Base-by-base conservation (phyloP, 1,140 invertebrate genomes). In the Cydia fagiglandana region DNA sequence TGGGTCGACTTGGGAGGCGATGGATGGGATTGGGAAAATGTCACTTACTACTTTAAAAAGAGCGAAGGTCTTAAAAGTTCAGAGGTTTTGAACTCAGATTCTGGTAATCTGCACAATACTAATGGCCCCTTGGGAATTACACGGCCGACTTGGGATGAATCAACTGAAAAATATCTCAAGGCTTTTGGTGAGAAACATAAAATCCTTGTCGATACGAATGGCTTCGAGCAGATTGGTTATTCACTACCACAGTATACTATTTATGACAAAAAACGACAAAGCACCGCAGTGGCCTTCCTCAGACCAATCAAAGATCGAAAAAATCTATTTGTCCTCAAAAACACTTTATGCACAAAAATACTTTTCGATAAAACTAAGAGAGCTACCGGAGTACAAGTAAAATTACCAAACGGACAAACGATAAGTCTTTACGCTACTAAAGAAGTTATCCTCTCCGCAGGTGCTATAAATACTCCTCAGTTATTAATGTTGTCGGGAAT, bases 201-300 rank as follows among this genome's bases (percentile, higher is more conserved):
- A 76, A 96, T 95, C 81, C 93, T 96, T 45, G 96, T 80, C 13
- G 88, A 98, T 83, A 96, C 97, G 6, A 98, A 97, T 93, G 96
- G 97, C n/a, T 95, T 95, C 77, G 86, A 94, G 10, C 96, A 97
- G 86, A 94, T 96, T 1, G 96, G 97, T 6, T 97, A 97, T 79
- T 96, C 97, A 94, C 94, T 96, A 20, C 95, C 96, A 6, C 96
- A 97, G 93, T 98, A 95, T 15, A 98, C 97, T 0, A 96, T 98
- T 10, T 88, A 96, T 66, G 90, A 96, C 47, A 96, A 96, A 0
- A 95, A 94, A 0, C 93, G 98, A 38, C 98, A 98, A 85, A 97
- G 96, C 75, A 96, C 97, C 0, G 96, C 97, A 0, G 96, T 97
- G 87, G 96, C 97, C 0, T 98, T 97, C 83, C 87, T 98, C 1